Conservation (phyloP, 2,888 invertebrate genomes). For the Nasonovia ribisnigri region DNA sequence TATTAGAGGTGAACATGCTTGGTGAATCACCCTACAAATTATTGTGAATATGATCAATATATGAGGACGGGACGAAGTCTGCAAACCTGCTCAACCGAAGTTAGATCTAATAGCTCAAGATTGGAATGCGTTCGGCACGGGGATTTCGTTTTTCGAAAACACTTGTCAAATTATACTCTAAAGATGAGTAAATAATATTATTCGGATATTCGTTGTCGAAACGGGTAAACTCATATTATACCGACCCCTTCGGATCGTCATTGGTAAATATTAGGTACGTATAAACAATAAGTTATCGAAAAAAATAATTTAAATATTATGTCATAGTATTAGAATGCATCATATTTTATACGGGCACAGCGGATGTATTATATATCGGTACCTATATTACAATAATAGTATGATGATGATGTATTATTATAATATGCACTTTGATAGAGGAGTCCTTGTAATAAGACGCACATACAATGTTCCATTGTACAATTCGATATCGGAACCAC, state of each 20-base stretch:
- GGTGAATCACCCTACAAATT: not conserved
- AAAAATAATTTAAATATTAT: not conserved
- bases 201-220: not conserved
- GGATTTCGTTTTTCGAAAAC: not conserved
- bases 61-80: rapidly evolving
- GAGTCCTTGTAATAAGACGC: not conserved
- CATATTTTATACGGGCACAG: not conserved
- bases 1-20: not conserved
- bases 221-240: not conserved
- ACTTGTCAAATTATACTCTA: not conserved
- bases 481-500: conserved; percentile 2
- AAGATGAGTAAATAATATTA: not conserved
- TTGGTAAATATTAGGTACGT: not conserved
- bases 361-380: not conserved
- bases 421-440: not conserved
- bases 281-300: not conserved
- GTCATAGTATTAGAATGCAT: not conserved
- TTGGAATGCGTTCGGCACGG: not conserved
- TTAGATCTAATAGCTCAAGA: not conserved
- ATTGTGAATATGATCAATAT: not conserved
- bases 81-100: not conserved
- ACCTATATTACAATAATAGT: conserved; percentile 1
- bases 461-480: conserved; percentile 22
- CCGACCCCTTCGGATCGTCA: not conserved
- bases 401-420: not conserved